These are phyloP conservation scores for Tiphia femorata DNA, from an alignment of 2,888 invertebrate genomes.

Conservation along the genomic window DNA sequence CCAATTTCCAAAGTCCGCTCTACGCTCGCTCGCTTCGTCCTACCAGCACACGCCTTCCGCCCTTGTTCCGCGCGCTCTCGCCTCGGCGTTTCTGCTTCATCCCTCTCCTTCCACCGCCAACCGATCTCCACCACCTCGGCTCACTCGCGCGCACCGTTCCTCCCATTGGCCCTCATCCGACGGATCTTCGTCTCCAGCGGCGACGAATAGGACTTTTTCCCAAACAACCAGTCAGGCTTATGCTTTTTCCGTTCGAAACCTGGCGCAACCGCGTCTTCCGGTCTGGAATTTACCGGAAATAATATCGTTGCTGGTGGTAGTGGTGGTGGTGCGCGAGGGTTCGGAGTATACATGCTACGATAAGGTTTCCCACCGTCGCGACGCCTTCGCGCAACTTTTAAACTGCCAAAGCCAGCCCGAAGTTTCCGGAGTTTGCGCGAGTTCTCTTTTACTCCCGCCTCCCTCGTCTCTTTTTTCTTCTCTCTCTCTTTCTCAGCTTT, in stretches of 20 bases:
- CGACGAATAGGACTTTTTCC: constrained; percentile 28
- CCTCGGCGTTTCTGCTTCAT: not conserved
- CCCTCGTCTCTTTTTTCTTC: no score
- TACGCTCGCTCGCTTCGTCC: not conserved
- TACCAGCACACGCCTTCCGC: no score
- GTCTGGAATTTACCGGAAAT: constrained; percentile 49
- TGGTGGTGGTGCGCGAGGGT: constrained; percentile 4
- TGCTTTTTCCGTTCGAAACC: constrained; percentile 23
- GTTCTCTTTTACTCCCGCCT: constrained; percentile 7
- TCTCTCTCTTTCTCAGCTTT: not conserved
- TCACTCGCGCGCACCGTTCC: not conserved
- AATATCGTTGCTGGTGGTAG: constrained; percentile 38
- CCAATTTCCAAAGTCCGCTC: constrained; percentile 35
- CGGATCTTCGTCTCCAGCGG: not conserved
- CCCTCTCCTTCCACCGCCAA: no score
- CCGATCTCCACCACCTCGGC: no score
- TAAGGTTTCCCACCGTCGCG: constrained; percentile 36
- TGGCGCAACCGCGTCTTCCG: constrained; percentile 33
- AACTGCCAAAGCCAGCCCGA: constrained; percentile 49
- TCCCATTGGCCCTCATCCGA: constrained; percentile 11
- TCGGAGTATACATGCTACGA: constrained; percentile 33
- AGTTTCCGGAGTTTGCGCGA: constrained; percentile 37
- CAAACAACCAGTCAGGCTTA: constrained; percentile 35
- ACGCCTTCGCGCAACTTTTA: constrained; percentile 48
- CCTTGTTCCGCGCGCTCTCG: no score